Evolutionary conservation across 2,888 invertebrate genomes (phyloP).

Genomic region (Spodoptera picta): DNA sequence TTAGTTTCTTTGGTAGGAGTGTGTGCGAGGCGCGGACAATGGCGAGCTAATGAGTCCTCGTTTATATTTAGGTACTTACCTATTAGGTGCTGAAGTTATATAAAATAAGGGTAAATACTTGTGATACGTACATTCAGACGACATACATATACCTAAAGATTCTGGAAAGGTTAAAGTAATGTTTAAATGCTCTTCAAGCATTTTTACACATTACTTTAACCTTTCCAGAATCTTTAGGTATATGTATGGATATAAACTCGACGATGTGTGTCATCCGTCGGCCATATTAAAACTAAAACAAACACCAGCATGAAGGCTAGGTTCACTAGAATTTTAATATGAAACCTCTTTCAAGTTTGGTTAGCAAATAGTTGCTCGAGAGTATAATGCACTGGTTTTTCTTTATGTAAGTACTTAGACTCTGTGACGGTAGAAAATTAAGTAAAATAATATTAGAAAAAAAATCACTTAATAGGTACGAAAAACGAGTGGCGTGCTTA

Average conservation of each 20-base stretch:
- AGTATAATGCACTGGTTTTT: conserved; percentile 7
- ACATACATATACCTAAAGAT: no score
- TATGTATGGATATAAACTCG: conserved; percentile 3
- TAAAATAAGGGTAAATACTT: no score
- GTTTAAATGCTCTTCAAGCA: no score
- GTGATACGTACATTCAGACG: no score
- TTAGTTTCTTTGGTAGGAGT: conserved; percentile 13
- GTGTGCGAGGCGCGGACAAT: conserved; percentile 5
- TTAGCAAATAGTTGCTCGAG: conserved; percentile 17
- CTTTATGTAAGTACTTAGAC: conserved; percentile 1
- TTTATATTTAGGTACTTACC: neutral
- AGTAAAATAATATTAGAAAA: no score
- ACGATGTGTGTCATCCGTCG: conserved; percentile 14
- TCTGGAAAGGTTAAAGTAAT: no score
- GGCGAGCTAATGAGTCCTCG: conserved; percentile 11
- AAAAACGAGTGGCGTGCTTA: no score
- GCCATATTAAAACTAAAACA: conserved; percentile 51
- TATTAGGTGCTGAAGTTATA: no score
- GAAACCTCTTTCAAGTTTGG: conserved; percentile 23
- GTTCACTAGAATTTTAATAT: conserved; percentile 36
- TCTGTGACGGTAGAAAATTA: neutral
- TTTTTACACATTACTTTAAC: no score
- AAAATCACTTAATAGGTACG: no score
- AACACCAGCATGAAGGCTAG: conserved; percentile 29
- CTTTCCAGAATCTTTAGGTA: no score